phyloP scores from a whole-genome alignment of 2,797 vertebrate species.

The Ctenochaetus hawaiiensis region DNA sequence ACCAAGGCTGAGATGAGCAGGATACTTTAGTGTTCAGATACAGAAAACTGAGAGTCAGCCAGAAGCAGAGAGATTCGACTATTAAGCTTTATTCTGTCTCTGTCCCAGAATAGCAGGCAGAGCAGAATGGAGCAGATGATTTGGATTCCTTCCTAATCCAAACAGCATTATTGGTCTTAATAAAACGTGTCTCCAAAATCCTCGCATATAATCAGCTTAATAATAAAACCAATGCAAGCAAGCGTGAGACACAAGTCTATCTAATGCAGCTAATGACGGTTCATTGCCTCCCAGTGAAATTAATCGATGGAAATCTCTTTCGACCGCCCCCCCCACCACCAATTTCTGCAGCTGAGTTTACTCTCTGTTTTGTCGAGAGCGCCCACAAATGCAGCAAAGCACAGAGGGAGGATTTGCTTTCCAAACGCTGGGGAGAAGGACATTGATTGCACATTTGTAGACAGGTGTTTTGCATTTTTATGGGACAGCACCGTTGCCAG shows the following conservation, averaged over 20 bases:
- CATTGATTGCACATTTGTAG: slow-evolving; percentile 1
- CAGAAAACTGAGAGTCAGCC: not conserved
- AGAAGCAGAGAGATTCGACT: slow-evolving; percentile 11
- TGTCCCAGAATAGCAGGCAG: slow-evolving; percentile 40
- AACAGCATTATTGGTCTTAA: slow-evolving; percentile 68
- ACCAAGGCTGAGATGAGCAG: slow-evolving; percentile 4
- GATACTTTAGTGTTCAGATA: slow-evolving; percentile 8
- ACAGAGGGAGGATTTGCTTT: slow-evolving; percentile 18
- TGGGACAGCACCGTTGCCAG: not conserved
- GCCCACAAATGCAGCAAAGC: not conserved
- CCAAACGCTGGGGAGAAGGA: not conserved
- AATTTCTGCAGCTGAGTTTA: slow-evolving; percentile 35
- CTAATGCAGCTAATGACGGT: slow-evolving; percentile 55
- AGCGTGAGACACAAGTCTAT: slow-evolving; percentile 46
- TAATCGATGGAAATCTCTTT: slow-evolving; percentile 41
- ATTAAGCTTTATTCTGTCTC: slow-evolving; percentile 2
- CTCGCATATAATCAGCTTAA: slow-evolving; percentile 66
- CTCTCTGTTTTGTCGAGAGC: slow-evolving; percentile 14
- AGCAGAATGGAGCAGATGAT: slow-evolving; percentile 49
- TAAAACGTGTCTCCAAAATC: slow-evolving; percentile 64
- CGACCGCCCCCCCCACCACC: rapidly evolving
- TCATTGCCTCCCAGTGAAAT: slow-evolving; percentile 58
- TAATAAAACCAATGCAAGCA: slow-evolving; percentile 47
- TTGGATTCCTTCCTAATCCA: slow-evolving; percentile 69
- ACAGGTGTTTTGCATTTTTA: not conserved